These are phyloP conservation scores for Synergus laeviventris DNA, from an alignment of 2,888 invertebrate species.

Conservation along the genomic window DNA sequence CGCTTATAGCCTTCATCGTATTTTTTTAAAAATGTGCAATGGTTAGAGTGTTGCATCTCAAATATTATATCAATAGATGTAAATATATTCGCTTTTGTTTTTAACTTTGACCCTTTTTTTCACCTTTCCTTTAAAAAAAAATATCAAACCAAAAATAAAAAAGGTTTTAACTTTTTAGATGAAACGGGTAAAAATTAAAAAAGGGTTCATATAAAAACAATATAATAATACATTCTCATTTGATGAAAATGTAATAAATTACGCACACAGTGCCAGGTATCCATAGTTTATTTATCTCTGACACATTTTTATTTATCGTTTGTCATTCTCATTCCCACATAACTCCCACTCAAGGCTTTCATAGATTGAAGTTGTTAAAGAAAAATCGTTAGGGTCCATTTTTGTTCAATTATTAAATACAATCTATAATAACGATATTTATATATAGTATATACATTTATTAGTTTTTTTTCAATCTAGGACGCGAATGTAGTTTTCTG, in stretches of 20 bases:
- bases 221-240: background rate
- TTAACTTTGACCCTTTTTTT: background rate
- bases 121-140: background rate
- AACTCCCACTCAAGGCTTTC: slow-evolving; percentile 46
- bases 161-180: background rate
- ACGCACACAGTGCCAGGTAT: slow-evolving; percentile 56
- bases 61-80: slow-evolving; percentile 25
- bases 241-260: background rate
- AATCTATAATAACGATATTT: slow-evolving; percentile 71
- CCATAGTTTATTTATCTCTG: slow-evolving; percentile 61
- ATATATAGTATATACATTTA: slow-evolving; percentile 67
- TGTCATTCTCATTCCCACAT: slow-evolving; percentile 45
- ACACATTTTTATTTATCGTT: slow-evolving; percentile 51
- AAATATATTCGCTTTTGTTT: slow-evolving; percentile 19
- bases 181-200: background rate
- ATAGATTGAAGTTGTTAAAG: slow-evolving; percentile 30
- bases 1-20: slow-evolving; percentile 9
- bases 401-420: slow-evolving; percentile 62
- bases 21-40: slow-evolving; percentile 27
- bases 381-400: slow-evolving; percentile 30
- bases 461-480: slow-evolving; percentile 63
- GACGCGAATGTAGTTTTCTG: slow-evolving; percentile 56
- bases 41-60: slow-evolving; percentile 21
- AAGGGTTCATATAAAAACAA: background rate
- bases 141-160: background rate